These are phyloP conservation scores for Ctenicera cuprea DNA, from an alignment of 2,888 invertebrate genomes.

Conservation along the genomic window DNA sequence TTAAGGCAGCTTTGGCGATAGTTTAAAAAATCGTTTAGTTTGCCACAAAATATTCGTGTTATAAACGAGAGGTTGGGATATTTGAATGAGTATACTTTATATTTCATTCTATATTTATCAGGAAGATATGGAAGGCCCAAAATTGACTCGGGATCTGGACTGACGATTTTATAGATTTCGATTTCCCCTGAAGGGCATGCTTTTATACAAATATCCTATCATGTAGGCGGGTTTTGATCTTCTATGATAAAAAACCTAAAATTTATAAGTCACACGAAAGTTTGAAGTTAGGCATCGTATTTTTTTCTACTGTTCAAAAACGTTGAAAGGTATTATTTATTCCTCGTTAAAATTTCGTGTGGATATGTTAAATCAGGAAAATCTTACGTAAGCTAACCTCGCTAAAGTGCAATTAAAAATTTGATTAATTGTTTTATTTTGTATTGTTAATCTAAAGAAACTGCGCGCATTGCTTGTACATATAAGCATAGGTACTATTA, in stretches of 20 bases:
- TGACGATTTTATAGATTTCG: constrained; percentile 32
- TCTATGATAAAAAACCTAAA: constrained; percentile 19
- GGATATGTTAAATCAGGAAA: neutral
- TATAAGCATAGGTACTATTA: no score
- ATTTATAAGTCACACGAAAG: constrained; percentile 13
- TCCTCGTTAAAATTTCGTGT: neutral
- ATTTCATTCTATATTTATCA: constrained; percentile 26
- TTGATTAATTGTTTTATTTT: neutral
- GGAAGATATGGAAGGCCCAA: constrained; percentile 15
- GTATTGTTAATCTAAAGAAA: no score
- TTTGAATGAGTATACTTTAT: constrained; percentile 23
- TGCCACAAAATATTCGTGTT: constrained; percentile 11
- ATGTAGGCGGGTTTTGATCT: constrained; percentile 29
- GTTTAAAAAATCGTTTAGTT: constrained; percentile 12
- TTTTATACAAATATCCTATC: constrained; percentile 31
- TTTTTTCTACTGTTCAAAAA: neutral
- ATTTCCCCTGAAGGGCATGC: constrained; percentile 27
- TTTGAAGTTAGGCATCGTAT: neutral
- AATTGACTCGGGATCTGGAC: constrained; percentile 33
- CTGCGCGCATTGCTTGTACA: no score
- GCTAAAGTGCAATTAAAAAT: neutral
- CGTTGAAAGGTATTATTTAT: neutral
- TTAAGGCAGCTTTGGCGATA: neutral
- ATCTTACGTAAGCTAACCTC: neutral
- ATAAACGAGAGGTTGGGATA: constrained; percentile 6